Evolutionary conservation across 2,113 vertebrate genomes (phyloP).

Genomic region (Gavialis gangeticus): DNA sequence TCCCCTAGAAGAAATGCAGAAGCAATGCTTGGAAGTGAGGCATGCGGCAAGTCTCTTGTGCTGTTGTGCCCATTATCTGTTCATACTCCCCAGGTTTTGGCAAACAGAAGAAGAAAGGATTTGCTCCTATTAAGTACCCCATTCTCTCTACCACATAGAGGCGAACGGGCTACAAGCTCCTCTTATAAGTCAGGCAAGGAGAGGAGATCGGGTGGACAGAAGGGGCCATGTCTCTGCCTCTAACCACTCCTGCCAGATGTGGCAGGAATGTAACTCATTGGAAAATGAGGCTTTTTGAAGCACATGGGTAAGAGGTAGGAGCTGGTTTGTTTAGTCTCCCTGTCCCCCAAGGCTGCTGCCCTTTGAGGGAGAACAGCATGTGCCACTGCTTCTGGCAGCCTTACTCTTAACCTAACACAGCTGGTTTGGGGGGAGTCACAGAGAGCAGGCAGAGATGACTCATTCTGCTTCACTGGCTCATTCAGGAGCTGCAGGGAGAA

Average conservation of each 20-base stretch:
- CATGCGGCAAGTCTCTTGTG: background rate
- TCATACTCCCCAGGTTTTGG: background rate
- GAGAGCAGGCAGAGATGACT: conserved; percentile 61
- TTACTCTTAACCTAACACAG: conserved; percentile 50
- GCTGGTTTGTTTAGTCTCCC: conserved; percentile 16
- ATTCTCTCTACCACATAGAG: background rate
- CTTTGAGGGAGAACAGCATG: conserved; percentile 62
- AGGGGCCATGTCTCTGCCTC: background rate
- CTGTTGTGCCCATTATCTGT: background rate
- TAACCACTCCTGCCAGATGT: background rate
- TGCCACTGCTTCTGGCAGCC: conserved; percentile 57
- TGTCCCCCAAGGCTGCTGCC: conserved; percentile 58
- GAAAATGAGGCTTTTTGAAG: background rate
- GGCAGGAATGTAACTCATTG: background rate
- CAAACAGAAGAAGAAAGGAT: background rate
- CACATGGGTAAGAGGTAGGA: conserved; percentile 13
- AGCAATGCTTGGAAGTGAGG: background rate
- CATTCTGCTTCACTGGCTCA: conserved; percentile 72
- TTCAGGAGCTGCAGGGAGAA: conserved; percentile 72
- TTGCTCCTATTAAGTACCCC: background rate
- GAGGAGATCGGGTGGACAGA: background rate
- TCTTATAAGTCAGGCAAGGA: background rate
- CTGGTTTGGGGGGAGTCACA: conserved; percentile 36
- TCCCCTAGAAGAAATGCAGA: background rate
- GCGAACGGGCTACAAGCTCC: background rate